phyloP scores from a whole-genome alignment of 2,888 invertebrate genomes.

The Oxyscelio sp. region DNA sequence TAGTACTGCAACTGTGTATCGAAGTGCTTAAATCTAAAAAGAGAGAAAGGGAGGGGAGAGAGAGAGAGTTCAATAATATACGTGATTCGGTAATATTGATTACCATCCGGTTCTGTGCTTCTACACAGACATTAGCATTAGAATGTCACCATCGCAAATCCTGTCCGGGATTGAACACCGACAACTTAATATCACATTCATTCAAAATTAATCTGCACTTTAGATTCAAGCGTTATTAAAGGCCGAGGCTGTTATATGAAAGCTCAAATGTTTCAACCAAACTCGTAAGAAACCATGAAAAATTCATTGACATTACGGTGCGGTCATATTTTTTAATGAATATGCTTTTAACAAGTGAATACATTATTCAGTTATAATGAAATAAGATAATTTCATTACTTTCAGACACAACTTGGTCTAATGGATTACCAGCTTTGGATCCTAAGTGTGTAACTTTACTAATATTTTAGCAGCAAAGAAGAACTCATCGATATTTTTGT shows the following conservation, averaged over 20 bases:
- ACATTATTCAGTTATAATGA: constrained; percentile 31
- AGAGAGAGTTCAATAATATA: constrained; percentile 48
- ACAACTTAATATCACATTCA: constrained; percentile 58
- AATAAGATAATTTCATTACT: constrained; percentile 25
- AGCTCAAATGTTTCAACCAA: constrained; percentile 27
- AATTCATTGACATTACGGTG: constrained; percentile 26
- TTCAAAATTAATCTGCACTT: constrained; percentile 65
- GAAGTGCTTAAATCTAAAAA: too few species aligned
- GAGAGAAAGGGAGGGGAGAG: too few species aligned
- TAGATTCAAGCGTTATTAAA: constrained; percentile 50
- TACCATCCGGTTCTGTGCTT: constrained; percentile 39
- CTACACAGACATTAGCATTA: constrained; percentile 62
- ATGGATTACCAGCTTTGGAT: not conserved
- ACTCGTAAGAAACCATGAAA: constrained; percentile 31
- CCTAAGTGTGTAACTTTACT: not conserved
- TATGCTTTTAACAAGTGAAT: constrained; percentile 33
- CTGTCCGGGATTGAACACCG: constrained; percentile 53
- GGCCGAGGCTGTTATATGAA: constrained; percentile 15
- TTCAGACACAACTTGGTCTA: not conserved
- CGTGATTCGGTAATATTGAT: constrained; percentile 68
- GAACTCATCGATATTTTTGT: not conserved
- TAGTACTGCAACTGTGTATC: too few species aligned
- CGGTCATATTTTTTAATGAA: constrained; percentile 40
- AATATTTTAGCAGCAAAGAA: too few species aligned
- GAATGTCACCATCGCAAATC: constrained; percentile 62